These are phyloP conservation scores for Diorhabda carinulata DNA, from an alignment of 1,140 invertebrate species.

Conservation along the genomic window DNA sequence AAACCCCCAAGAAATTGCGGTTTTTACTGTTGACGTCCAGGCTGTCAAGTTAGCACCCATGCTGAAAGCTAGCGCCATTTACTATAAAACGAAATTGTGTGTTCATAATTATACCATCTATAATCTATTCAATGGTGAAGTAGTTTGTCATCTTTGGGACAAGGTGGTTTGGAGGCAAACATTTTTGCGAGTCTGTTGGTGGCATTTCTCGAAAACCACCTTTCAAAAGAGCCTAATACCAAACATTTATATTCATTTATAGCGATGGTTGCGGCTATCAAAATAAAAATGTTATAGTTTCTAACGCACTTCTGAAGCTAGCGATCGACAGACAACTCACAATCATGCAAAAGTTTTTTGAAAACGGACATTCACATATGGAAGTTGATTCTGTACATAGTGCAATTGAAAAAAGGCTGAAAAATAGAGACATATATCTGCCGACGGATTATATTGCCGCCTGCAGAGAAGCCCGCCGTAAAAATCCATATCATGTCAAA, in stretches of 20 bases:
- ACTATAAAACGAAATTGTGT: conserved; percentile 46
- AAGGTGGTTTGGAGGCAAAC: no score
- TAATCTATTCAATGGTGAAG: conserved; percentile 9
- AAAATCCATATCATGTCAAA: conserved; percentile 14
- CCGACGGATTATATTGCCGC: conserved; percentile 31
- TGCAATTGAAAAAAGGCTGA: conserved; percentile 27
- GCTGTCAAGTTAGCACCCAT: conserved; percentile 39
- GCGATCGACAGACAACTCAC: conserved; percentile 34
- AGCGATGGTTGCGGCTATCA: conserved; percentile 30
- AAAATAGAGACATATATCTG: conserved; percentile 24
- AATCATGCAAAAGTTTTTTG: conserved; percentile 48
- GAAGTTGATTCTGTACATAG: conserved; percentile 47
- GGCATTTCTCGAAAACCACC: no score
- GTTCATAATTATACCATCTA: conserved; percentile 46
- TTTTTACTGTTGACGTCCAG: neutral
- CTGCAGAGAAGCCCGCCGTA: conserved; percentile 31
- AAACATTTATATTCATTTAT: conserved; percentile 10
- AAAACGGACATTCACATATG: conserved; percentile 45
- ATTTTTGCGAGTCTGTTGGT: no score
- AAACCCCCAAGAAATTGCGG: no score
- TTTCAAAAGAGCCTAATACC: no score
- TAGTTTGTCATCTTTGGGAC: no score
- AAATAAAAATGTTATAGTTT: conserved; percentile 42
- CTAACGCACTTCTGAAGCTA: conserved; percentile 42
- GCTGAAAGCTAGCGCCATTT: conserved; percentile 41